Evolutionary conservation across 2,797 vertebrate genomes (phyloP).

Genomic region (Choloepus didactylus): DNA sequence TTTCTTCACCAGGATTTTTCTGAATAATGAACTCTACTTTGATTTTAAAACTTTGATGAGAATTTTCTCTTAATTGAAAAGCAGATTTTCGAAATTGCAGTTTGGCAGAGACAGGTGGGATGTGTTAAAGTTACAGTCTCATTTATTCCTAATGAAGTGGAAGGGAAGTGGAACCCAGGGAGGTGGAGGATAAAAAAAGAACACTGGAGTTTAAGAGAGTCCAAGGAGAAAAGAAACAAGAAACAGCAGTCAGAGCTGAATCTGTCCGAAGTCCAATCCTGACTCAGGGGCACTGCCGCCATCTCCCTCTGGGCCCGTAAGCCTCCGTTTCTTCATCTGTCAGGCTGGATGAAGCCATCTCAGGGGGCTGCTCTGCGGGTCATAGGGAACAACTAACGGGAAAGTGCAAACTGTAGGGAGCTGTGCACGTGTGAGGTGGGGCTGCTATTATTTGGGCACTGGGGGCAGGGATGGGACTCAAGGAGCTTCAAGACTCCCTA

Average conservation of each 20-base stretch:
- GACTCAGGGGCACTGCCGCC: neutral
- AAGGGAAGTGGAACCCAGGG: neutral
- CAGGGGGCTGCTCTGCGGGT: neutral
- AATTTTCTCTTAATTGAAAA: slow-evolving; percentile 56
- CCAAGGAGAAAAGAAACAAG: neutral
- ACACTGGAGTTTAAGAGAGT: neutral
- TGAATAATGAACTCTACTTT: slow-evolving; percentile 37
- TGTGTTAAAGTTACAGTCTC: neutral
- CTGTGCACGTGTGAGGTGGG: rapidly evolving
- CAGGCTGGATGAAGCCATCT: neutral
- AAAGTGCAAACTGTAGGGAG: neutral
- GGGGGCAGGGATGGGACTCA: rapidly evolving
- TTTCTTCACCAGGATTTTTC: neutral
- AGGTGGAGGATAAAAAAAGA: neutral
- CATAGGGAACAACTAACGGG: rapidly evolving
- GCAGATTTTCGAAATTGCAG: slow-evolving; percentile 27
- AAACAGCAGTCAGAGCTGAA: neutral
- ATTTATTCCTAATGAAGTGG: slow-evolving; percentile 50
- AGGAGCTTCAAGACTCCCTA: neutral
- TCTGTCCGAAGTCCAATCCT: neutral
- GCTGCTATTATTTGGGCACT: neutral
- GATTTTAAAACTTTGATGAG: neutral
- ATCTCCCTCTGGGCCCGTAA: rapidly evolving
- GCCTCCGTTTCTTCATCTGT: slow-evolving; percentile 25
- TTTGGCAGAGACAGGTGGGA: neutral